Percentiles rank a stretch among this genome's conserved stretches.
Evolutionary conservation across 2,888 invertebrate genomes (phyloP).

Genomic region (Napeogenes sylphis): DNA sequence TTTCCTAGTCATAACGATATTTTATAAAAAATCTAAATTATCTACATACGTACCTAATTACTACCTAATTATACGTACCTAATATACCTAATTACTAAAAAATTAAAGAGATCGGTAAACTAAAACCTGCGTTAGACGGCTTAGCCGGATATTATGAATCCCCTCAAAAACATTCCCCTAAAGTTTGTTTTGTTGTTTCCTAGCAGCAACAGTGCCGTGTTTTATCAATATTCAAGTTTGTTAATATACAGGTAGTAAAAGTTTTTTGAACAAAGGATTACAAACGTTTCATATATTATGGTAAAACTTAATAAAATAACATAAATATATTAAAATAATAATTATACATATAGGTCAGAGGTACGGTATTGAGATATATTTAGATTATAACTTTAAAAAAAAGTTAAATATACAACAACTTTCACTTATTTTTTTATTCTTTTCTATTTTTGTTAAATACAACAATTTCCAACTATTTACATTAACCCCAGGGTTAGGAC

Average conservation of each 20-base stretch:
- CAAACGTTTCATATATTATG: not conserved
- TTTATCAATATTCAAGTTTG: conserved; percentile 7
- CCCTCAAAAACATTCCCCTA: conserved; percentile 51
- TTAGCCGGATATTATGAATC: conserved; percentile 67
- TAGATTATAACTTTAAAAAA: too few relatives aligned
- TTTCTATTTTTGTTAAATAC: not conserved
- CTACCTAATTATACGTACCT: too few relatives aligned
- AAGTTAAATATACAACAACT: not conserved
- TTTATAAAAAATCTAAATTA: too few relatives aligned
- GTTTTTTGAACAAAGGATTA: not conserved
- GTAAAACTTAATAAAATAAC: too few relatives aligned
- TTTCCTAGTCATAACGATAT: not conserved
- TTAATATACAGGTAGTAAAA: not conserved
- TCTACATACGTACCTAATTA: too few relatives aligned
- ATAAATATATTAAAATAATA: too few relatives aligned
- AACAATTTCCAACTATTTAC: not conserved
- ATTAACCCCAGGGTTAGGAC: conserved; percentile 9
- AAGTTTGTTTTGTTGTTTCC: conserved; percentile 61
- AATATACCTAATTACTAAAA: not conserved
- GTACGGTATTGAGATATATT: too few relatives aligned
- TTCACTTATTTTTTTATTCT: not conserved
- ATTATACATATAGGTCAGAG: too few relatives aligned
- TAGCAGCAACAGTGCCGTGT: conserved; percentile 65
- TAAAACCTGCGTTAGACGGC: conserved; percentile 51
- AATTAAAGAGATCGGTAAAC: conserved; percentile 30